Conservation (phyloP, 2,888 invertebrate genomes). For the Amphimallon solstitiale region DNA sequence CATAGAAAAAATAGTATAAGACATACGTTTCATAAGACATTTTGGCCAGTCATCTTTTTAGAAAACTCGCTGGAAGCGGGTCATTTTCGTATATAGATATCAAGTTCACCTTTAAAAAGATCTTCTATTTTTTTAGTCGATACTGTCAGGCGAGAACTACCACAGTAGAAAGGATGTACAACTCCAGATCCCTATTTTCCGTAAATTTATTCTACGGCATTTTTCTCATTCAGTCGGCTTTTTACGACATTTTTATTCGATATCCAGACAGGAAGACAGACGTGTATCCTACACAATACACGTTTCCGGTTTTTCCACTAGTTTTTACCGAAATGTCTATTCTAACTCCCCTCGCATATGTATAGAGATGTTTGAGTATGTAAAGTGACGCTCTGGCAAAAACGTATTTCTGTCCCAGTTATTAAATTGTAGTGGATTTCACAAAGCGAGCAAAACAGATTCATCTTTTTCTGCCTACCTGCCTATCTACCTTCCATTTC, state of each 20-base stretch:
- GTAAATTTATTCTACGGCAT: conserved; percentile 2
- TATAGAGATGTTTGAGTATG: neutral
- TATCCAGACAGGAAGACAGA: conserved; percentile 1
- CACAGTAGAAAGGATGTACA: too few relatives aligned
- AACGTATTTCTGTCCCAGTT: neutral
- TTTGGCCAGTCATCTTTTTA: too few relatives aligned
- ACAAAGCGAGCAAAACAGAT: neutral
- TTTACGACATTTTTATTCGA: conserved; percentile 18
- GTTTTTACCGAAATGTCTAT: conserved; percentile 1
- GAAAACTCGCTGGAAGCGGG: too few relatives aligned
- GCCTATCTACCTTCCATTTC: too few relatives aligned
- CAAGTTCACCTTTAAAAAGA: too few relatives aligned
- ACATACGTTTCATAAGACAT: too few relatives aligned
- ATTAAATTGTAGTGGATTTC: neutral
- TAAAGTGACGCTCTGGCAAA: neutral
- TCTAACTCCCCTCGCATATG: neutral
- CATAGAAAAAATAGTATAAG: too few relatives aligned
- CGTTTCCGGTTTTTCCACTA: neutral
- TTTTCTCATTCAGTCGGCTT: conserved; percentile 5
- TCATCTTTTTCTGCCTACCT: neutral
- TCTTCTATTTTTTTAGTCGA: too few relatives aligned
- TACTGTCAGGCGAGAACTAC: too few relatives aligned
- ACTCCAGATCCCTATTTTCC: neutral
- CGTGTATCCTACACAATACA: neutral
- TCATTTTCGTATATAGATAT: too few relatives aligned